A percentile compares a stretch with the other conserved stretches of the same genome.
Evolutionary conservation across 2,113 vertebrate genomes (phyloP).

Genomic region (Pandion haliaetus): DNA sequence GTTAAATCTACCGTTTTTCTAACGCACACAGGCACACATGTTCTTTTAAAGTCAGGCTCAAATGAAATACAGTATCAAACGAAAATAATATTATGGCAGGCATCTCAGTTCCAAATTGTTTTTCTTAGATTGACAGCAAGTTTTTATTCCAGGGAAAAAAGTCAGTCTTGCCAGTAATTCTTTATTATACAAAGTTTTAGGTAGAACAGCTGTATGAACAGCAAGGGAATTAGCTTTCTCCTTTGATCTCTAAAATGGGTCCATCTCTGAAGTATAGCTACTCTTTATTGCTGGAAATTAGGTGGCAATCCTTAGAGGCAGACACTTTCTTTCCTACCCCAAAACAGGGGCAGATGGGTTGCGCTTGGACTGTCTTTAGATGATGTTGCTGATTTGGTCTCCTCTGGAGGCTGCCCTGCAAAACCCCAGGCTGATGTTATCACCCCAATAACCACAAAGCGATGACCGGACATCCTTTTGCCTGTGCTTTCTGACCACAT

Average conservation of each 20-base stretch:
- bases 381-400: not conserved
- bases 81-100: slow-evolving; percentile 40
- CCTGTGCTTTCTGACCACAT: not conserved
- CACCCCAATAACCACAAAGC: not conserved
- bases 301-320: not conserved
- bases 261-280: not conserved
- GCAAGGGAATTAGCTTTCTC: not conserved
- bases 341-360: not conserved
- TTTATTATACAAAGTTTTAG: not conserved
- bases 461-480: not conserved
- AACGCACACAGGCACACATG: not conserved
- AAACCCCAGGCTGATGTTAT: not conserved
- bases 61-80: slow-evolving; percentile 11
- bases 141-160: not conserved
- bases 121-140: slow-evolving; percentile 17
- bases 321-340: not conserved
- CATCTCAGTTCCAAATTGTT: slow-evolving; percentile 12
- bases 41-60: slow-evolving; percentile 4
- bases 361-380: not conserved
- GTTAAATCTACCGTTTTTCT: not conserved
- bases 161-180: not conserved
- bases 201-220: not conserved
- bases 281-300: not conserved
- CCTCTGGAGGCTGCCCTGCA: not conserved
- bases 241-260: not conserved